phyloP scores from a whole-genome alignment of 2,113 vertebrate genomes.

The Labrus mixtus region DNA sequence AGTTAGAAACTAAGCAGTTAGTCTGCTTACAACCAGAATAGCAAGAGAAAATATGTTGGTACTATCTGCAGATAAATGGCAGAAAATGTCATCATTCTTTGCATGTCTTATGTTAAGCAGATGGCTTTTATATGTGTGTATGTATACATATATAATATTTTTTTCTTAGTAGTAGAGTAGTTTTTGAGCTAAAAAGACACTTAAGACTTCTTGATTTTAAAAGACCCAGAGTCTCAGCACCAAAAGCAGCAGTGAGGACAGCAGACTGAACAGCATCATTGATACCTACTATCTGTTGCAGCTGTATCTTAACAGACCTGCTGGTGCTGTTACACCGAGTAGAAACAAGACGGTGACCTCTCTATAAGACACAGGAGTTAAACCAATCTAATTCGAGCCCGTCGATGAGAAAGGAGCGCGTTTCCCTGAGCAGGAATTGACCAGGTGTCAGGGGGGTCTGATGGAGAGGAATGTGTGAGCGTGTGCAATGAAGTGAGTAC shows the following conservation, averaged over 20 bases:
- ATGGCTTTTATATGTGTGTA: too few relatives aligned
- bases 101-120: too few relatives aligned
- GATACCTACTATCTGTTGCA: slow-evolving; percentile 7
- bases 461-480: slow-evolving; percentile 44
- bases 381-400: slow-evolving; percentile 70
- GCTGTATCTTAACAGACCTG: neutral
- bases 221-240: neutral
- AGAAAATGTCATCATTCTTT: too few relatives aligned
- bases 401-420: slow-evolving; percentile 57
- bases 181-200: too few relatives aligned
- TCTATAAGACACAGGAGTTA: slow-evolving; percentile 58
- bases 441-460: slow-evolving; percentile 60
- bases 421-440: slow-evolving; percentile 71
- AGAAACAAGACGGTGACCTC: slow-evolving; percentile 34
- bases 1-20: too few relatives aligned
- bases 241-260: neutral
- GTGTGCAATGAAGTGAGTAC: slow-evolving; percentile 1
- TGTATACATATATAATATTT: too few relatives aligned
- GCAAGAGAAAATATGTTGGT: too few relatives aligned
- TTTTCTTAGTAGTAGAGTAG: too few relatives aligned
- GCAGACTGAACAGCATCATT: neutral
- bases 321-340: slow-evolving; percentile 15
- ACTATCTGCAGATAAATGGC: too few relatives aligned
- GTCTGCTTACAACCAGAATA: too few relatives aligned
- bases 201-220: neutral